Evolutionary conservation across 2,113 vertebrate genomes (phyloP).

Genomic region (Neoarius graeffei): DNA sequence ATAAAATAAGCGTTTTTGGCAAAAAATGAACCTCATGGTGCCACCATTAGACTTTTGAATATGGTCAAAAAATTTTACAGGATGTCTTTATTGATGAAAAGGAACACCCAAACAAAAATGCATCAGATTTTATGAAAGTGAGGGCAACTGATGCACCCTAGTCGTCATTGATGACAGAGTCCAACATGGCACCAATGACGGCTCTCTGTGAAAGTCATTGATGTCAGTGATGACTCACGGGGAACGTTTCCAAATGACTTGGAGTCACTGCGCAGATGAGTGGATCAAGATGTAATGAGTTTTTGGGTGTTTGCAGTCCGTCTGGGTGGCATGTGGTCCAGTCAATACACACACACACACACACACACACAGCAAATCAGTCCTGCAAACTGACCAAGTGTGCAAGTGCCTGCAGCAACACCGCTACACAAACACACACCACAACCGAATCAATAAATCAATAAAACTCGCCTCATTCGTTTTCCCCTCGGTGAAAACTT

Average conservation of each 20-base stretch:
- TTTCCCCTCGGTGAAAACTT: not conserved
- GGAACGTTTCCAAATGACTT: not conserved
- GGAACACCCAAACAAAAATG: too few species aligned
- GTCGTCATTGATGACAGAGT: too few species aligned
- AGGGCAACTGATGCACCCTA: too few species aligned
- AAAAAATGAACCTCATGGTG: too few species aligned
- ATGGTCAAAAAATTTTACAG: too few species aligned
- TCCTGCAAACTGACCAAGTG: slow-evolving; percentile 7
- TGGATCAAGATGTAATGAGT: slow-evolving; percentile 4
- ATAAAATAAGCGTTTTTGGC: too few species aligned
- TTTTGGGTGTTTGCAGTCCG: slow-evolving; percentile 10
- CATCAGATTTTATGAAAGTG: too few species aligned
- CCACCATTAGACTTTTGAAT: too few species aligned
- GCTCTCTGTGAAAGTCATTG: not conserved
- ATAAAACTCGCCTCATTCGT: not conserved
- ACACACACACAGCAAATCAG: slow-evolving; percentile 4
- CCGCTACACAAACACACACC: not conserved
- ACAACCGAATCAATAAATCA: slow-evolving; percentile 11
- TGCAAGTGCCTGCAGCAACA: slow-evolving; percentile 15
- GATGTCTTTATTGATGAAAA: too few species aligned
- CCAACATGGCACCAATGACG: not conserved
- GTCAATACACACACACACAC: not conserved
- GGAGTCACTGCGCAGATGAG: not conserved
- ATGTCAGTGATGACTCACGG: not conserved
- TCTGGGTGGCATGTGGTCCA: not conserved